phyloP scores from a whole-genome alignment of 2,888 invertebrate species.

The Leucoma salicis region DNA sequence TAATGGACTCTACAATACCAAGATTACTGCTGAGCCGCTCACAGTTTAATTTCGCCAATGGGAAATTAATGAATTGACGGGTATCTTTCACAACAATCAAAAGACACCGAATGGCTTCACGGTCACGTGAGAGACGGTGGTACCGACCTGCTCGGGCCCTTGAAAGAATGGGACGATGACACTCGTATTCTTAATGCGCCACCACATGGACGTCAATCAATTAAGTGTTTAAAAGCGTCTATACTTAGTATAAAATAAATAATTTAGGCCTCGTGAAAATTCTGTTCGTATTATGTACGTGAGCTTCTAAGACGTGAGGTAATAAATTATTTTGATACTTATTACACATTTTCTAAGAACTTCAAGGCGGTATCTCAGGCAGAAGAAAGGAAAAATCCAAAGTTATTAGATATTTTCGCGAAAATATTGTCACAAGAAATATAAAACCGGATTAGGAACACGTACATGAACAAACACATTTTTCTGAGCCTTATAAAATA shows the following conservation, averaged over 20 bases:
- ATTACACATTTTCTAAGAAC: conserved; percentile 10
- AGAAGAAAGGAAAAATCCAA: conserved; percentile 10
- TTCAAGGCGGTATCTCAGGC: conserved; percentile 12
- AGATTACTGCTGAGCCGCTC: too few relatives aligned
- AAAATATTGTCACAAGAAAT: conserved; percentile 13
- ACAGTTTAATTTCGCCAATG: too few relatives aligned
- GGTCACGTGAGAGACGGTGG: too few relatives aligned
- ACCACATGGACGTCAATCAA: too few relatives aligned
- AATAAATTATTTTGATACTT: conserved; percentile 13
- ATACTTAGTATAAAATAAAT: not conserved
- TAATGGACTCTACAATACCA: too few relatives aligned
- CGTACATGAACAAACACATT: conserved; percentile 3
- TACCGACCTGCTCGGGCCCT: too few relatives aligned
- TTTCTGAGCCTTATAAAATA: conserved; percentile 4
- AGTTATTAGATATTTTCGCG: conserved; percentile 13
- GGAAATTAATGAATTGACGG: too few relatives aligned
- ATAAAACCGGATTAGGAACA: conserved; percentile 9
- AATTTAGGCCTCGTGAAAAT: not conserved
- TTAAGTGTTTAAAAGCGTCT: too few relatives aligned
- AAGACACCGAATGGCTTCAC: too few relatives aligned
- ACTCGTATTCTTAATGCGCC: too few relatives aligned
- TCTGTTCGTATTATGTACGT: conserved; percentile 1
- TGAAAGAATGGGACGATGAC: too few relatives aligned
- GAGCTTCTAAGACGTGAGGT: conserved; percentile 7
- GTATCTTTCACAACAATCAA: too few relatives aligned